These are phyloP conservation scores for Ichneumoninae sp. DNA, from an alignment of 2,888 invertebrate genomes.

Conservation along the genomic window DNA sequence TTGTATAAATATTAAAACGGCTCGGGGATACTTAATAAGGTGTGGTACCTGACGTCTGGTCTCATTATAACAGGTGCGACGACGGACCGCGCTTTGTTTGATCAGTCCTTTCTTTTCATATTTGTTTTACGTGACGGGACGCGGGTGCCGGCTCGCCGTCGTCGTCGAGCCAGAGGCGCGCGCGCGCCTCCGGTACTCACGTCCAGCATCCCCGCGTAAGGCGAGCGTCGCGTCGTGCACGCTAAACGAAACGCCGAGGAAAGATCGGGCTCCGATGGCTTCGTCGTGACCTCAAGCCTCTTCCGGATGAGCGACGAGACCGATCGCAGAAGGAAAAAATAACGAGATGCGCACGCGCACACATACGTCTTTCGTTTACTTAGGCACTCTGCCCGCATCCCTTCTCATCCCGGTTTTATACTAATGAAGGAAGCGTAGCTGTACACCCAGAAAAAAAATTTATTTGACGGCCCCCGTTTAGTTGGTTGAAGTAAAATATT, in stretches of 20 bases:
- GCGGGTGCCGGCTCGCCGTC: constrained; percentile 30
- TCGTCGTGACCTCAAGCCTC: constrained; percentile 33
- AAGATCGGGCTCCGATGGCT: constrained; percentile 7
- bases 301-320: constrained; percentile 6
- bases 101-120: constrained; percentile 75
- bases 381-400: constrained; percentile 3
- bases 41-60: constrained; percentile 71
- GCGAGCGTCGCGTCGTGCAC: constrained; percentile 24
- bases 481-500: too few species aligned
- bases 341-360: constrained; percentile 2
- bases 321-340: not conserved
- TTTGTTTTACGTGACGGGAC: constrained; percentile 78
- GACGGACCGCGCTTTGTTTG: constrained; percentile 75
- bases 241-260: constrained; percentile 30
- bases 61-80: constrained; percentile 81
- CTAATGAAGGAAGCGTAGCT: constrained; percentile 9
- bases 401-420: constrained; percentile 4
- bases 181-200: constrained; percentile 38
- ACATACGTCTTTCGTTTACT: constrained; percentile 28
- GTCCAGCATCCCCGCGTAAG: constrained; percentile 23
- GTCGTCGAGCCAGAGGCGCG: constrained; percentile 15
- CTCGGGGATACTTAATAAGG: constrained; percentile 72
- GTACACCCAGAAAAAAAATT: too few species aligned
- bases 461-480: too few species aligned
- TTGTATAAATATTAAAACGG: constrained; percentile 66